Evolutionary conservation across 2,888 invertebrate genomes (phyloP), one percentile per base, ranked within the genome.

Genomic region (Lasioglossum lativentre): DNA sequence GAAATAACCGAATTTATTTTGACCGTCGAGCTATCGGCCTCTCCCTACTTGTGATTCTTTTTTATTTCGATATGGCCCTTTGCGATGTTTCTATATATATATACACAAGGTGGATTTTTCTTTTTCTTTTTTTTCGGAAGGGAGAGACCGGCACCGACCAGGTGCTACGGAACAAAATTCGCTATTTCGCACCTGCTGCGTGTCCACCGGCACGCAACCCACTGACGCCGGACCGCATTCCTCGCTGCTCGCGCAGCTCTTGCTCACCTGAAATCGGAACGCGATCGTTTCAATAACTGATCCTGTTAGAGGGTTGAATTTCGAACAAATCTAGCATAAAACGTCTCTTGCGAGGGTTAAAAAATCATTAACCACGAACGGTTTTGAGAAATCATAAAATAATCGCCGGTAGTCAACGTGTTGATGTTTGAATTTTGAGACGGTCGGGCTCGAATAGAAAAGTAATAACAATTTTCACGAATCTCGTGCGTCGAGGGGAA

Each of bases 141-240:
- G 82, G 75, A 63, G 42, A 73, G 38, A 73, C 71, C 73, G 40
- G 59, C 85, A 23, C 68, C 68, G 63, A 30, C 34, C 84, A 75
- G 89, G 87, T 81, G 66, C 30, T 56, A 75, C 38, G 86, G 89
- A 88, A 92, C 38, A 70, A 93, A 93, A 93, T 93, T 93, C 93
- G 93, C 90, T 92, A 91, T 92, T 91, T 91, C 93, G 92, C 95
- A 96, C 96, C 95, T 95, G 96, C 95, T 96, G 96, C 77, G 96
- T 96, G 94, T 96, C 96, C 86, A 96, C 95, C 90, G 96, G 96
- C 79, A 96, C 96, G 92, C 96, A 97, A 84, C 97, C 96, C 71
- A 96, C 96, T 88, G 96, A 96, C 82, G 96, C 96, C 42, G 96
- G 95, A 87, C 96, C 96, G 92, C 97, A 97, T 93, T 97, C 96